Evolutionary conservation across 1,140 invertebrate genomes (phyloP).

Genomic region (Halictus rubicundus): DNA sequence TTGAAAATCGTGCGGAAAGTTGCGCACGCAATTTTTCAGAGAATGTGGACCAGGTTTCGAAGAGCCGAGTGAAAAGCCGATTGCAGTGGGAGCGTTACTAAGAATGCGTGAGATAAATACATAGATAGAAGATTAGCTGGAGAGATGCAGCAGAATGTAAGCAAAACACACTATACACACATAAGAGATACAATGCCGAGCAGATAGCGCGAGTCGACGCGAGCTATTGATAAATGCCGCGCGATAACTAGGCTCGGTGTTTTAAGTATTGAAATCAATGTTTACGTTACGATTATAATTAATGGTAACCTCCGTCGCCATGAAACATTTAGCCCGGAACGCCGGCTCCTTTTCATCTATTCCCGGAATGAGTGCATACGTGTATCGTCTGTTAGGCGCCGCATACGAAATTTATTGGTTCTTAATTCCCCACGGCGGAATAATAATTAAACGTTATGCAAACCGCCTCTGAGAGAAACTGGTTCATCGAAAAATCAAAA

Average conservation of each 20-base stretch:
- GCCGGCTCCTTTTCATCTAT: constrained; percentile 28
- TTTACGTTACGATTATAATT: constrained; percentile 34
- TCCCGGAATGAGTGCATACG: background rate
- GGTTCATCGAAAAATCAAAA: no score
- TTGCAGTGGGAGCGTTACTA: no score
- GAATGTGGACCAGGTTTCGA: no score
- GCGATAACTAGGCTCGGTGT: constrained; percentile 10
- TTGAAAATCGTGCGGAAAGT: no score
- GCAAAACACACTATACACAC: background rate
- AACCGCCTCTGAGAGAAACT: background rate
- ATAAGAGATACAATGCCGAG: background rate
- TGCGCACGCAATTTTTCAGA: no score
- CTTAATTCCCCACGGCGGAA: background rate
- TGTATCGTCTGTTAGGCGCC: background rate
- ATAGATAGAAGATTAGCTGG: background rate
- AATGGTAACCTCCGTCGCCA: background rate
- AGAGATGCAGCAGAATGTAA: background rate
- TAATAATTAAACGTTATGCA: background rate
- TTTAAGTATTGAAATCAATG: constrained; percentile 32
- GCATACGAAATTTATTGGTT: constrained; percentile 14
- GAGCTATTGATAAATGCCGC: background rate
- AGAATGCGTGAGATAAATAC: no score
- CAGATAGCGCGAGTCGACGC: background rate
- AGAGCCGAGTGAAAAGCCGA: no score
- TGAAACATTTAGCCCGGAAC: background rate